Percentiles rank a stretch among this genome's conserved stretches.
These are phyloP conservation scores for Daboia siamensis DNA, from an alignment of 2,113 vertebrate species.

Conservation along the genomic window DNA sequence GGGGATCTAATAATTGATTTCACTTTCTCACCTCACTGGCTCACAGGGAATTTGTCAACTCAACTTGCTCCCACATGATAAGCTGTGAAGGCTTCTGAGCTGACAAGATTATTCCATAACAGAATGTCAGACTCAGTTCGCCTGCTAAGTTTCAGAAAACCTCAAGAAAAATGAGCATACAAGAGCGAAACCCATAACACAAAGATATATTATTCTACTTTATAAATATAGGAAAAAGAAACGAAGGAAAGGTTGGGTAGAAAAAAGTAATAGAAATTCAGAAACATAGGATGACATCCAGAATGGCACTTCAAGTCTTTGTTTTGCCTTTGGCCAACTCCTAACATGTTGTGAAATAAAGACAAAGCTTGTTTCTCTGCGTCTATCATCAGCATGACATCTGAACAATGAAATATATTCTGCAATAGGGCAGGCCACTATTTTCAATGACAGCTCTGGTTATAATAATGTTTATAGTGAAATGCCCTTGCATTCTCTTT, in stretches of 20 bases:
- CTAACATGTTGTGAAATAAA: neutral
- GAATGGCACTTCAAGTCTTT: neutral
- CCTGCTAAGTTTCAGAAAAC: neutral
- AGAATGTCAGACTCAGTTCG: neutral
- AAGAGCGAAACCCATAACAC: neutral
- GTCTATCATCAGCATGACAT: neutral
- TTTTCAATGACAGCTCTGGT: neutral
- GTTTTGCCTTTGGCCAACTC: neutral
- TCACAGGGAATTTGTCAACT: neutral
- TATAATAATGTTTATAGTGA: neutral
- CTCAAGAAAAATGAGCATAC: neutral
- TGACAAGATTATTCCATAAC: neutral
- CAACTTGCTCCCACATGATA: neutral
- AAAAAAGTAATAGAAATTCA: neutral
- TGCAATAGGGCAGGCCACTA: too few species aligned
- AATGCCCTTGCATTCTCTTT: neutral
- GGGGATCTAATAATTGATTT: neutral
- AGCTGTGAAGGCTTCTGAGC: neutral
- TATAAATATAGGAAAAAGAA: neutral
- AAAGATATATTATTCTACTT: neutral
- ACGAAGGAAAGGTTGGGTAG: neutral
- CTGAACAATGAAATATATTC: neutral
- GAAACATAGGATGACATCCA: neutral
- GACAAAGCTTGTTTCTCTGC: neutral
- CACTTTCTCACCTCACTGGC: neutral